These are phyloP conservation scores for Corapipo altera DNA, from an alignment of 2,113 vertebrate genomes.

Conservation along the genomic window DNA sequence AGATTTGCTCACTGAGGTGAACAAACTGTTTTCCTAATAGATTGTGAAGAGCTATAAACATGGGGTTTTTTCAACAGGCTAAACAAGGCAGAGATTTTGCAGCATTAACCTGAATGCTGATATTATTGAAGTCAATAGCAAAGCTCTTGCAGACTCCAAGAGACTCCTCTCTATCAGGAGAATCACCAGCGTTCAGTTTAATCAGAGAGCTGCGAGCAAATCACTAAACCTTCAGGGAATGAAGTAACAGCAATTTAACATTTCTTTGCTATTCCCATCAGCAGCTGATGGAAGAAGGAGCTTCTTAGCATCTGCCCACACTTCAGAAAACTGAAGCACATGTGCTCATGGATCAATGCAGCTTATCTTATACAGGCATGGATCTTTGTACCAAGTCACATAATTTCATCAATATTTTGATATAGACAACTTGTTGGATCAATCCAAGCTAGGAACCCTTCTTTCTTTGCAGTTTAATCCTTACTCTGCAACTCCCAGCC, in stretches of 20 bases:
- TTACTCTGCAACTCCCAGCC: not conserved
- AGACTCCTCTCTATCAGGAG: not conserved
- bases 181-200: not conserved
- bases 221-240: not conserved
- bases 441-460: not conserved
- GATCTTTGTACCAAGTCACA: not conserved
- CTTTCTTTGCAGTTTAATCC: not conserved
- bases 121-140: not conserved
- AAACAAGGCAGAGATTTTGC: constrained; percentile 10
- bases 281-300: not conserved
- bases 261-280: not conserved
- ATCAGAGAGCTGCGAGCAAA: not conserved
- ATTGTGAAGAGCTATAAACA: not conserved
- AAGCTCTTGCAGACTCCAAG: not conserved
- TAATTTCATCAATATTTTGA: not conserved
- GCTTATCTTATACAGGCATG: not conserved
- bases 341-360: not conserved
- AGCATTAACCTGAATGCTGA: not conserved
- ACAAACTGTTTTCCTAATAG: not conserved
- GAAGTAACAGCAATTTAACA: not conserved
- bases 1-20: not conserved
- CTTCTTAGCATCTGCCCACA: not conserved
- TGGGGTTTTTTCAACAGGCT: not conserved
- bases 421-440: not conserved
- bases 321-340: not conserved